Evolutionary conservation across 2,888 invertebrate genomes (phyloP).

Genomic region (Philhelius pedissequus): DNA sequence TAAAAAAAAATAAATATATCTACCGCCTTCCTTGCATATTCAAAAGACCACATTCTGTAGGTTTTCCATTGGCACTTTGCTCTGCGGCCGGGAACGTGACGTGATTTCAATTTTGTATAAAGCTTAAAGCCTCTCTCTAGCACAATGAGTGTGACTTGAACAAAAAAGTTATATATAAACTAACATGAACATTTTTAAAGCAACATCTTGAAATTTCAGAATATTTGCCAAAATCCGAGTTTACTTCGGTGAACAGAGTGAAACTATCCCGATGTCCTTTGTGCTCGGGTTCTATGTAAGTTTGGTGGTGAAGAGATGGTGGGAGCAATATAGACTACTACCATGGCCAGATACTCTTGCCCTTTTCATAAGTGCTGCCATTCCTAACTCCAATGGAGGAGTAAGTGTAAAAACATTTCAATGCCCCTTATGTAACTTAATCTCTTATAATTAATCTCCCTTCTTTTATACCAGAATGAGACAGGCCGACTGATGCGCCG

Average conservation of each 20-base stretch:
- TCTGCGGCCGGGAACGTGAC: slow-evolving; percentile 46
- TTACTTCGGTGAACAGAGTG: slow-evolving; percentile 93
- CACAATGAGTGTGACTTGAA: background rate
- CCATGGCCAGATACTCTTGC: slow-evolving; percentile 97
- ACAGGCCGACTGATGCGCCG: slow-evolving; percentile 92
- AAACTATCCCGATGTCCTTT: slow-evolving; percentile 96
- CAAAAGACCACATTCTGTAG: slow-evolving; percentile 2
- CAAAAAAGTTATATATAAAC: slow-evolving; percentile 31
- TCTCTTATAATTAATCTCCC: background rate
- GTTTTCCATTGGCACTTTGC: slow-evolving; percentile 39
- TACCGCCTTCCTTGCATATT: slow-evolving; percentile 22
- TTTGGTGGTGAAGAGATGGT: slow-evolving; percentile 95
- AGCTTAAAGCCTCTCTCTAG: background rate
- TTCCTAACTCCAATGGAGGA: slow-evolving; percentile 86
- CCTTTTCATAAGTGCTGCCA: slow-evolving; percentile 93
- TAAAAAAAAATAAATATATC: background rate
- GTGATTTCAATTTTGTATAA: slow-evolving; percentile 37
- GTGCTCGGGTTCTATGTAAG: slow-evolving; percentile 97
- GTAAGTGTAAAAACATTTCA: slow-evolving; percentile 70
- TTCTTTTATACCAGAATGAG: slow-evolving; percentile 85
- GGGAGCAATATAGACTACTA: slow-evolving; percentile 95
- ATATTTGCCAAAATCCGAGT: slow-evolving; percentile 91
- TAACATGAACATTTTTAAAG: background rate
- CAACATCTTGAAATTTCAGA: slow-evolving; percentile 80
- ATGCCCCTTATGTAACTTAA: background rate